These are phyloP conservation scores for Oxycera nigricornis DNA, from an alignment of 2,888 invertebrate species.

Conservation along the genomic window DNA sequence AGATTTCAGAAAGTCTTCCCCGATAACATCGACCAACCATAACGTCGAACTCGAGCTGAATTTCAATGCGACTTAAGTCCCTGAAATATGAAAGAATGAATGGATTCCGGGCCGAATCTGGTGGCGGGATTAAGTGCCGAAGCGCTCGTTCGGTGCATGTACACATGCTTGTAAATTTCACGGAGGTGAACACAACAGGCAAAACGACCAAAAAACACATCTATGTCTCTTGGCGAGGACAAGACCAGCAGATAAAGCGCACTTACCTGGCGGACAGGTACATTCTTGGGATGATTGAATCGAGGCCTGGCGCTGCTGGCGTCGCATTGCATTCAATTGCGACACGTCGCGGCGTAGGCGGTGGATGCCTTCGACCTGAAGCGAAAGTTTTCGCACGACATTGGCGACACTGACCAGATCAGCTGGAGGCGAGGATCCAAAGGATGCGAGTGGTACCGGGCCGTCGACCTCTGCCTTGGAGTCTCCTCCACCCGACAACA, in stretches of 20 bases:
- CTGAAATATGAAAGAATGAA: slow-evolving; percentile 4
- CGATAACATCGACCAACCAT: slow-evolving; percentile 18
- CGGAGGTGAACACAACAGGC: neutral
- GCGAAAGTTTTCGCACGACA: slow-evolving; percentile 55
- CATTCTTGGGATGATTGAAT: slow-evolving; percentile 66
- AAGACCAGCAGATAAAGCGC: neutral
- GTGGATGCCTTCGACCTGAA: slow-evolving; percentile 58
- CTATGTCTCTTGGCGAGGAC: neutral
- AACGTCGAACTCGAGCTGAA: slow-evolving; percentile 9
- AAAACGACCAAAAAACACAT: neutral
- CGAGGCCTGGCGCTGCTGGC: slow-evolving; percentile 58
- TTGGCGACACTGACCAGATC: slow-evolving; percentile 52
- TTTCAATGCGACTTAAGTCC: slow-evolving; percentile 25
- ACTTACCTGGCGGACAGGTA: slow-evolving; percentile 74
- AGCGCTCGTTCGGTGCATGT: neutral
- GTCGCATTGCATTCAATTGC: slow-evolving; percentile 58
- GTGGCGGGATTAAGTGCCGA: slow-evolving; percentile 20
- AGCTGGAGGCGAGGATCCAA: slow-evolving; percentile 10
- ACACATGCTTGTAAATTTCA: neutral
- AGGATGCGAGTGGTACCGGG: slow-evolving; percentile 43
- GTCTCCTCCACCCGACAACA: slow-evolving; percentile 45
- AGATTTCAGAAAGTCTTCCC: neutral
- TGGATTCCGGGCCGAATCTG: neutral
- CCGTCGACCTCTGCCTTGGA: slow-evolving; percentile 39
- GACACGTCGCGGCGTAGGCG: slow-evolving; percentile 61